phyloP scores from a whole-genome alignment of 2,113 vertebrate genomes.

The Albula glossodonta region DNA sequence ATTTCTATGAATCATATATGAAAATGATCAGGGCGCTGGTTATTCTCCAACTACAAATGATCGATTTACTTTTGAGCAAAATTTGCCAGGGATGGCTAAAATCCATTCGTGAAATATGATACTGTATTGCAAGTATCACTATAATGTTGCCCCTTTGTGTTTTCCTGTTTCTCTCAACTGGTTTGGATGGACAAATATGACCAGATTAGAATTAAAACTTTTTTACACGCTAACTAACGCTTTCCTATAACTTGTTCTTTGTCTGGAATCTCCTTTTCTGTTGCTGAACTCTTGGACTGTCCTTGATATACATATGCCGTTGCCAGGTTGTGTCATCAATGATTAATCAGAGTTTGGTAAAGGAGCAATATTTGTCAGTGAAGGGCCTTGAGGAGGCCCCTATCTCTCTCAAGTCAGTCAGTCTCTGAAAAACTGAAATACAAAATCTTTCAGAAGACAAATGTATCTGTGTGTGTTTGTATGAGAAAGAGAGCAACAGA shows the following conservation, averaged over 20 bases:
- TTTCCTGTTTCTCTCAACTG: background rate
- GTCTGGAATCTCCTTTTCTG: background rate
- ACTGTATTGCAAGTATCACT: no score
- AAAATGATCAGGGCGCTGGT: no score
- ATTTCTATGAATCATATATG: no score
- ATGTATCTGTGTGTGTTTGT: background rate
- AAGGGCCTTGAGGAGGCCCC: background rate
- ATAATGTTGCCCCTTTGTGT: background rate
- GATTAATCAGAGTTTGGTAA: background rate
- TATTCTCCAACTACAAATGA: no score
- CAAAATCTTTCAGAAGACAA: background rate
- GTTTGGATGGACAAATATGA: background rate
- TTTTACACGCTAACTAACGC: no score
- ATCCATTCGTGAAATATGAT: no score
- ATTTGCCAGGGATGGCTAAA: no score
- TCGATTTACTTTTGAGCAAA: no score
- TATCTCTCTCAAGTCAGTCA: background rate
- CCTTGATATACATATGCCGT: background rate
- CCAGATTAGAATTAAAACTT: no score
- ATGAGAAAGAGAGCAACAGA: background rate
- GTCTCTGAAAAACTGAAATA: background rate
- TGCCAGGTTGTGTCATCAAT: background rate
- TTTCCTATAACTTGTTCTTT: background rate
- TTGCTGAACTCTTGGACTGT: constrained; percentile 12
- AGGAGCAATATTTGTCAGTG: background rate